Base-by-base conservation (phyloP, 2,113 vertebrate species). In the Hystrix cristata region DNA sequence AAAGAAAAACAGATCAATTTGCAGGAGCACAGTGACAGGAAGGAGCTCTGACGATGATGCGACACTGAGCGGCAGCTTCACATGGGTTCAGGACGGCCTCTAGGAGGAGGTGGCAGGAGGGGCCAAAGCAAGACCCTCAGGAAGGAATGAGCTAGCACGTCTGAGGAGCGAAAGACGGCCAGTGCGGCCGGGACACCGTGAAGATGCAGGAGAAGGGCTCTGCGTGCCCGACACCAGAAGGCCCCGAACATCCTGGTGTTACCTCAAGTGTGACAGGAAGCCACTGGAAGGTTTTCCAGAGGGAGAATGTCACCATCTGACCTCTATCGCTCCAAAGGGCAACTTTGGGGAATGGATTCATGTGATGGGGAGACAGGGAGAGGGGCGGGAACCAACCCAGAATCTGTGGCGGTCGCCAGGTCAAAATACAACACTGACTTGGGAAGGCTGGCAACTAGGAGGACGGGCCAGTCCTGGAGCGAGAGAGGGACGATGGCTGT, bases 1-100 rank as follows among this genome's bases (percentile, higher is more conserved):
- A 19, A 0, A 43, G 1, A 0, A 55, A 10, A 7, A 34, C 15
- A 27, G 27, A 2, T 51, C 0, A 1, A 57, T 7, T 57, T 34
- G 4, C 31, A 21, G 31, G 29, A 21, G 18, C 10, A 34, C 0
- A n/a, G 74, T 0, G 43, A 21, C 27, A 27, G 59, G 86, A 25
- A 27, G 59, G 86, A 25, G 12, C 19, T 21, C 0, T 0, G 38
- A n/a, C 0, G 5, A 59, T 4, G 3, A 21, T 0, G 2, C 4
- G 48, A 3, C 0, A 0, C 31, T 16, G 34, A 83, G 48, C 0
- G 34, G 12, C 34, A 59, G 15, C 27, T 0, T 2, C 1, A 1
- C 0, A 7, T 82, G 64, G 62, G 60, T 1, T 0, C 1, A 14
- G 48, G 0, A 2, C 2, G 11, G 48, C 62, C 71, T 18, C 7